Percentiles rank a stretch among this genome's conserved stretches.
phyloP scores from a whole-genome alignment of 1,140 invertebrate species.

The Sitobion miscanthi region DNA sequence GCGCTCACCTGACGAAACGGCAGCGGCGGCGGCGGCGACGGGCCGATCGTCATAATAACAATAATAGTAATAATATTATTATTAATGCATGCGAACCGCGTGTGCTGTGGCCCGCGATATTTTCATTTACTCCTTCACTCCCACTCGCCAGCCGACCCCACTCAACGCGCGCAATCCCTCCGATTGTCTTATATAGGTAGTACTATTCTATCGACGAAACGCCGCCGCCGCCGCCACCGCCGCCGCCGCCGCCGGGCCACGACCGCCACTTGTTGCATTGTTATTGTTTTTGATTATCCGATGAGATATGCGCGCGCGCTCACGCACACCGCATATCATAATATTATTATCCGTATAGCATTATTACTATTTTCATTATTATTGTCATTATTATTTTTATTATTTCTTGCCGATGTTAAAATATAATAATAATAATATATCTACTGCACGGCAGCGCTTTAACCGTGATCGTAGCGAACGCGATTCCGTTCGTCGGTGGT shows the following conservation, averaged over 20 bases:
- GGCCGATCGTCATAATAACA: background rate
- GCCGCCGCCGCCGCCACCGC: background rate
- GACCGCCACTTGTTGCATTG: conserved; percentile 3
- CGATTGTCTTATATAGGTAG: background rate
- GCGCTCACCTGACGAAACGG: background rate
- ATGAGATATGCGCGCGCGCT: background rate
- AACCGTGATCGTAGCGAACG: no score
- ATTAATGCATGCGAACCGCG: background rate
- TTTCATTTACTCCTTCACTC: background rate
- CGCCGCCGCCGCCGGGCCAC: background rate
- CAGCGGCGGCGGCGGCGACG: background rate
- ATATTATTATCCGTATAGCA: background rate
- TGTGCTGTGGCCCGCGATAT: background rate
- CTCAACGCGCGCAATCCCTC: background rate
- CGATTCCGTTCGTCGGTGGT: background rate
- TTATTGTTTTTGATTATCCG: conserved; percentile 23
- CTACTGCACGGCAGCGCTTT: background rate
- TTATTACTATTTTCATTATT: background rate
- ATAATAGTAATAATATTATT: background rate
- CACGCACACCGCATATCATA: background rate
- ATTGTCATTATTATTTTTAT: background rate
- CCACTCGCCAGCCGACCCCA: background rate
- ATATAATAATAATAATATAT: background rate
- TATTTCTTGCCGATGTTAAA: background rate
- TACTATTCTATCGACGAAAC: background rate